These are phyloP conservation scores for Microplitis demolitor DNA, from an alignment of 1,140 invertebrate genomes.

Conservation along the genomic window DNA sequence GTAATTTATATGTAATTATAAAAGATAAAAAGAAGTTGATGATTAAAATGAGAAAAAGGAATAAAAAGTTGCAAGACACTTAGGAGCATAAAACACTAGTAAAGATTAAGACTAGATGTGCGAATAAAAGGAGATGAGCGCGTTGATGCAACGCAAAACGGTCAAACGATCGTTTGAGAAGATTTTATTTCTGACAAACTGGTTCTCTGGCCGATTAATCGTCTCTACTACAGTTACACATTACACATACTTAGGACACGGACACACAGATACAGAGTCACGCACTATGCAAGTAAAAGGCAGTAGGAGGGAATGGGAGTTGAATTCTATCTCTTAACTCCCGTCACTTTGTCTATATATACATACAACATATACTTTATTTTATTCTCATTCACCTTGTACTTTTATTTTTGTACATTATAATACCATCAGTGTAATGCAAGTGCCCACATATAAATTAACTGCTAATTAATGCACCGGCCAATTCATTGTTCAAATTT, in stretches of 20 bases:
- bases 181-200: constrained; percentile 61
- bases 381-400: constrained; percentile 2
- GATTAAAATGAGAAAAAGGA: neutral
- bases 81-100: constrained; percentile 26
- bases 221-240: constrained; percentile 38
- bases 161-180: constrained; percentile 49
- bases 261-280: neutral
- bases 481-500: constrained; percentile 31
- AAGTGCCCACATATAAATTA: neutral
- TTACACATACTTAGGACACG: neutral
- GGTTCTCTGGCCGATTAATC: constrained; percentile 57
- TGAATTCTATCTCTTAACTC: constrained; percentile 1
- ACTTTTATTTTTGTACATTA: neutral
- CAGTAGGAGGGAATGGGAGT: constrained; percentile 4
- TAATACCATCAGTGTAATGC: neutral
- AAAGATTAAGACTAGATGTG: constrained; percentile 26
- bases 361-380: neutral
- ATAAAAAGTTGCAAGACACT: constrained; percentile 1
- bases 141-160: constrained; percentile 41
- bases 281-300: constrained; percentile 4
- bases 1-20: constrained; percentile 23
- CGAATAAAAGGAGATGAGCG: constrained; percentile 22
- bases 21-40: neutral
- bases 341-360: neutral
- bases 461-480: constrained; percentile 45